A percentile compares a stretch with the other conserved stretches of the same genome.
Evolutionary conservation across 2,113 vertebrate species (phyloP).

Genomic region (Grantiella picta): DNA sequence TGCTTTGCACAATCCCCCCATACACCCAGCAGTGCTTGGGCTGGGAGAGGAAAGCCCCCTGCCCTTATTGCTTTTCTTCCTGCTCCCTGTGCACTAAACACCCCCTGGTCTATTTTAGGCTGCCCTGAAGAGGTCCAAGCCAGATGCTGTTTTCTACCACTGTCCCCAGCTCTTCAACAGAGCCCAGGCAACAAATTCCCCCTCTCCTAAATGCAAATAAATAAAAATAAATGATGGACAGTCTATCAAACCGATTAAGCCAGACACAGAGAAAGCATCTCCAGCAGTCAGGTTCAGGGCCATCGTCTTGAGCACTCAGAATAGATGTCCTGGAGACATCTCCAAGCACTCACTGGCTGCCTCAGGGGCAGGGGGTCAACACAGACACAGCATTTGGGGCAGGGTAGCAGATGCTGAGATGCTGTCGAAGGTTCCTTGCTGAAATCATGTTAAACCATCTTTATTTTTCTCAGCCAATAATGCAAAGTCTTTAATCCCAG

Average conservation of each 20-base stretch:
- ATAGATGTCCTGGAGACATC: background rate
- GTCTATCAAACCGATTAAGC: constrained; percentile 7
- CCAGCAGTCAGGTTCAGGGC: constrained; percentile 4
- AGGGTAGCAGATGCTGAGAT: background rate
- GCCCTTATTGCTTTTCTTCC: background rate
- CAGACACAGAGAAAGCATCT: background rate
- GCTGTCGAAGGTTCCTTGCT: background rate
- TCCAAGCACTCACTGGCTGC: background rate
- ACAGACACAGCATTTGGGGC: background rate
- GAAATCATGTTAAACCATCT: background rate
- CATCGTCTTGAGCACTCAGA: background rate
- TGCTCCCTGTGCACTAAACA: background rate
- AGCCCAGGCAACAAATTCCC: background rate
- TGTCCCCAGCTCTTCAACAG: background rate
- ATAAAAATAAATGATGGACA: constrained; percentile 14
- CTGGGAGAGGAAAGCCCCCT: background rate
- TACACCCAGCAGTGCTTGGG: background rate
- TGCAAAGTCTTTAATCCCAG: background rate
- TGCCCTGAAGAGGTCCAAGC: background rate
- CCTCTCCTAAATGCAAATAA: background rate
- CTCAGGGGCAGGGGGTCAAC: background rate
- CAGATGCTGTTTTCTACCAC: background rate
- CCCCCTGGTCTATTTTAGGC: background rate
- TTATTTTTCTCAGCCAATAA: constrained; percentile 26
- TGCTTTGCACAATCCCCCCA: background rate